A percentile compares a stretch with the other conserved stretches of the same genome.
Conservation (phyloP, 2,113 vertebrate genomes). For the Heteronetta atricapilla region DNA sequence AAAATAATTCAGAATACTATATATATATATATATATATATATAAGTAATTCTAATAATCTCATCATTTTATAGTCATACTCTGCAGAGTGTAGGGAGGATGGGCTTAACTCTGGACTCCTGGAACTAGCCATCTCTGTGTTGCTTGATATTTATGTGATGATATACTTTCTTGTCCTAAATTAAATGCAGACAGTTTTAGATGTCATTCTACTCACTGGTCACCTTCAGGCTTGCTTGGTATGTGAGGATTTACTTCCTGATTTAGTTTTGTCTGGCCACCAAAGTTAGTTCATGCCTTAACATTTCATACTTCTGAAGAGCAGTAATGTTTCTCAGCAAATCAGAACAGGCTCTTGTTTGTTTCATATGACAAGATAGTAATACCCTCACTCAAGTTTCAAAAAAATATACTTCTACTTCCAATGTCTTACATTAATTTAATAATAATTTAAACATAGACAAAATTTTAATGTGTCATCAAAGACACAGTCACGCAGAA, state of each 20-base stretch:
- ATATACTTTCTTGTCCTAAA: conserved; percentile 8
- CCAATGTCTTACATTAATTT: background rate
- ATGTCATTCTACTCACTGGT: background rate
- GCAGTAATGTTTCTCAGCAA: background rate
- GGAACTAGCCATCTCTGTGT: background rate
- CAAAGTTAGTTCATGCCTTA: background rate
- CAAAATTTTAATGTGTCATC: background rate
- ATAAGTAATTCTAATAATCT: background rate
- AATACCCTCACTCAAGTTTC: background rate
- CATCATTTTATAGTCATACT: background rate
- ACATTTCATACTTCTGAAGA: background rate
- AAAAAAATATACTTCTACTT: background rate
- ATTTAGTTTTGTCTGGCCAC: conserved; percentile 29
- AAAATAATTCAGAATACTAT: background rate
- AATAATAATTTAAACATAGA: background rate
- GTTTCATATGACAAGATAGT: background rate
- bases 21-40: background rate
- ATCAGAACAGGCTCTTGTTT: background rate
- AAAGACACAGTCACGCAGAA: background rate
- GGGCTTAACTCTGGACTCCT: background rate
- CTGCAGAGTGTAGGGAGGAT: background rate
- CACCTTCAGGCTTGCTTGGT: background rate
- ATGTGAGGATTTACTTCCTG: conserved; percentile 1
- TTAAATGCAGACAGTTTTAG: conserved; percentile 4
- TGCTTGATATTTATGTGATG: background rate